A percentile compares a stretch with the other conserved stretches of the same genome.
Conservation (phyloP, 2,797 vertebrate genomes). For the Argentina silus region DNA sequence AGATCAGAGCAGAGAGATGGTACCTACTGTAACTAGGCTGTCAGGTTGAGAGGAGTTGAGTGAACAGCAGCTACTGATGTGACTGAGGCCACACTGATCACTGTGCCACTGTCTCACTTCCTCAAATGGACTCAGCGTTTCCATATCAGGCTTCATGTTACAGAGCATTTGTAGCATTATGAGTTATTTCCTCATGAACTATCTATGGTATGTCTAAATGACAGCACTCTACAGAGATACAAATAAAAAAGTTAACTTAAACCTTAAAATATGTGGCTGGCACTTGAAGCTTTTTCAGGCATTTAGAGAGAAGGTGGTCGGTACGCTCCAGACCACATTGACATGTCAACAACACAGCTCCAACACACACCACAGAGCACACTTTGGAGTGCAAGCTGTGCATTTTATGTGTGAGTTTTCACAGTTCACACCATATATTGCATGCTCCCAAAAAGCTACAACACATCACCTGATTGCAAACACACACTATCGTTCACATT, state of each 20-base stretch:
- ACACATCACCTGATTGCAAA: constrained; percentile 43
- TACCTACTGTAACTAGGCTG: neutral
- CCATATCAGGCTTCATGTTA: too few species aligned
- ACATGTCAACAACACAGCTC: constrained; percentile 49
- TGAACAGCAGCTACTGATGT: neutral
- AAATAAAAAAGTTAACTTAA: too few species aligned
- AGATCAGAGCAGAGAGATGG: neutral
- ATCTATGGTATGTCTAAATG: constrained; percentile 5
- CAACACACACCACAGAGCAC: constrained; percentile 36
- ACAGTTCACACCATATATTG: constrained; percentile 31
- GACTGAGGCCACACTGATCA: neutral
- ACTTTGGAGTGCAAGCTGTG: constrained; percentile 32
- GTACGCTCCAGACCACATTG: neutral
- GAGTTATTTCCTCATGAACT: too few species aligned
- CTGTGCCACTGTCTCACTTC: neutral
- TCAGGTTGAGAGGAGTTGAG: neutral
- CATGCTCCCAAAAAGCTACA: constrained; percentile 48
- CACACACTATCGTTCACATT: constrained; percentile 47
- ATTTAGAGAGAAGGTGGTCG: neutral
- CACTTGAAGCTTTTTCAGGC: neutral
- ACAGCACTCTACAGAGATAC: constrained; percentile 12
- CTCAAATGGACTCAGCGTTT: too few species aligned
- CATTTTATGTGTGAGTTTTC: constrained; percentile 14
- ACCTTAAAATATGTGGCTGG: too few species aligned
- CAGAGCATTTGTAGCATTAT: too few species aligned